Base-by-base conservation (phyloP, 2,888 invertebrate genomes). In the Drosophila antonietae region DNA sequence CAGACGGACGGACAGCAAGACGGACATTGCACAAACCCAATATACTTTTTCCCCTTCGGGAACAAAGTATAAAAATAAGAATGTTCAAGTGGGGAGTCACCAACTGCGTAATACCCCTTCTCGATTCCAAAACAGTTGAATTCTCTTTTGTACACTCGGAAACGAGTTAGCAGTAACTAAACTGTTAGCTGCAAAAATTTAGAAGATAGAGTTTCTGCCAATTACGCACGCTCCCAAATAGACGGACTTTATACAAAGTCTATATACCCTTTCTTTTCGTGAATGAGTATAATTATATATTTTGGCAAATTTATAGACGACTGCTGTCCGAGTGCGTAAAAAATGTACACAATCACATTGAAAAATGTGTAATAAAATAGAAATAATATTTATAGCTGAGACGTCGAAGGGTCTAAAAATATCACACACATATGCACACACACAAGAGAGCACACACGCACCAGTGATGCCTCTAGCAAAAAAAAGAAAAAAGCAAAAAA, bases 341-440 rank as follows among this genome's bases (percentile, higher is more conserved):
- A 81, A 68, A 46, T 46, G 52, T 78, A 74, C 58, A 78, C 74
- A 77, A 89, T 83, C 88, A 83, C 83, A 69, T 78, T 81, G 70
- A 88, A 83, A 85, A 86, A 86, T 76, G 83, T 88, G 73, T 86
- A 86, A 86, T 86, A 88, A 89, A 86, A 86, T 86, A 88, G 86
- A 86, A 86, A 86, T 86, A 83, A 86, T 89, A 86, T 86, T 86
- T 89, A 88, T 86, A 86, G 89, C 87, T 70, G 84, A 83, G 89
- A 86, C 89, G 87, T 86, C 86, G 86, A 86, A 85, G 89, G 73
- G 84, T 76, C 86, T 86, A 86, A 86, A 86, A 86, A 86, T 89
- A 83, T 60, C 71, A 20, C 56, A 61, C 39, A 59, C 65, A 37
- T 39, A 64, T 59, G 9, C 39, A 41, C 44, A 20, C 62, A 63